These are phyloP conservation scores for Watsonalla cultraria DNA, from an alignment of 2,888 invertebrate genomes.

Conservation along the genomic window DNA sequence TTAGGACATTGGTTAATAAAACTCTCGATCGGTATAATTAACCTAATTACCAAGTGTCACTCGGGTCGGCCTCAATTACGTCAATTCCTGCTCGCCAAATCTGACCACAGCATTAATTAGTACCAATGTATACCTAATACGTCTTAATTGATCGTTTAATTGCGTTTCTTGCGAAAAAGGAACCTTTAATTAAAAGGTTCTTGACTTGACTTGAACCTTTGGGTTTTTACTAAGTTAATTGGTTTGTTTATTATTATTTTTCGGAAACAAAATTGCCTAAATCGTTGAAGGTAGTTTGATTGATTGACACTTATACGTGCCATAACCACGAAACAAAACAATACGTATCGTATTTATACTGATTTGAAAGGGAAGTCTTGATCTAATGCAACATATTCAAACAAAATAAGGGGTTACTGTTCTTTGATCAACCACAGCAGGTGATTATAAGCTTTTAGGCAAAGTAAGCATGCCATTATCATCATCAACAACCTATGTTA, in stretches of 20 bases:
- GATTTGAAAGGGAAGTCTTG: too few species aligned
- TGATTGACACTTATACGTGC: too few species aligned
- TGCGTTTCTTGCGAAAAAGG: neutral
- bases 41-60: constrained; percentile 66
- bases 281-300: too few species aligned
- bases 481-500: too few species aligned
- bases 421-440: too few species aligned
- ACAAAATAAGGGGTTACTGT: too few species aligned
- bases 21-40: constrained; percentile 60
- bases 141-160: constrained; percentile 4
- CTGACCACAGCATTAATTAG: constrained; percentile 36
- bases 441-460: too few species aligned
- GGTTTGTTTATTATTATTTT: neutral
- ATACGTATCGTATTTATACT: too few species aligned
- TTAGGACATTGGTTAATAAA: constrained; percentile 65
- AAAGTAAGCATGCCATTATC: too few species aligned
- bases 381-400: too few species aligned
- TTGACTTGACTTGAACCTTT: neutral
- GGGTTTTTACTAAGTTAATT: neutral
- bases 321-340: too few species aligned
- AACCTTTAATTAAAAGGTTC: neutral
- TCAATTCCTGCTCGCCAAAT: constrained; percentile 46
- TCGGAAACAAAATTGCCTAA: too few species aligned
- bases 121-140: constrained; percentile 16
- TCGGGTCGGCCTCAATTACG: constrained; percentile 49